Percentiles rank a stretch among this genome's conserved stretches.
Conservation (phyloP, 2,888 invertebrate species). For the Apamea sordens region DNA sequence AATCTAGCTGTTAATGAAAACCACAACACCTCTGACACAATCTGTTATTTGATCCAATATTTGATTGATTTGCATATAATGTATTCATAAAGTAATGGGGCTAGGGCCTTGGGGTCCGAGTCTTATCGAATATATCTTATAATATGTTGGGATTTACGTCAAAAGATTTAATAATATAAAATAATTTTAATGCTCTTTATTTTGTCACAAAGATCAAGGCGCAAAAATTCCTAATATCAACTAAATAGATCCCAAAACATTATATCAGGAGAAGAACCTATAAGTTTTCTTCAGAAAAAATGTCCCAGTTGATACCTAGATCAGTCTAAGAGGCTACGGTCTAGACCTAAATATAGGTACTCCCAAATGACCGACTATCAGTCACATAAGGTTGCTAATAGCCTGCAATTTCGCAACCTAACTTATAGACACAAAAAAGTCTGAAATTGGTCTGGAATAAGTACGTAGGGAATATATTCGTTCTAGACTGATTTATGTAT, state of each 20-base stretch:
- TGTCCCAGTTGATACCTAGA: background rate
- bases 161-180: no score
- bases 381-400: conserved; percentile 27
- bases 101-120: no score
- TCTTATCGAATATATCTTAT: no score
- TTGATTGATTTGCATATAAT: no score
- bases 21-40: no score
- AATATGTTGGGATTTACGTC: no score
- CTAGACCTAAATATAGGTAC: conserved; percentile 29
- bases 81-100: no score
- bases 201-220: background rate
- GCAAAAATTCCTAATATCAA: background rate
- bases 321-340: conserved; percentile 20
- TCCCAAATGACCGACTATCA: conserved; percentile 31
- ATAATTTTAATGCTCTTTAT: no score
- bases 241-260: background rate
- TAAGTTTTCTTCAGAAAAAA: conserved; percentile 15
- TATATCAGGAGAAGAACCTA: background rate
- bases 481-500: background rate
- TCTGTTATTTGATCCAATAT: no score
- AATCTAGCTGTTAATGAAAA: no score
- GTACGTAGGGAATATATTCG: background rate
- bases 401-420: conserved; percentile 23
- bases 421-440: conserved; percentile 23
- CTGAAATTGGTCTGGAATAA: conserved; percentile 2